Base-by-base conservation (phyloP, 2,888 invertebrate genomes). In the Incurvaria masculella region DNA sequence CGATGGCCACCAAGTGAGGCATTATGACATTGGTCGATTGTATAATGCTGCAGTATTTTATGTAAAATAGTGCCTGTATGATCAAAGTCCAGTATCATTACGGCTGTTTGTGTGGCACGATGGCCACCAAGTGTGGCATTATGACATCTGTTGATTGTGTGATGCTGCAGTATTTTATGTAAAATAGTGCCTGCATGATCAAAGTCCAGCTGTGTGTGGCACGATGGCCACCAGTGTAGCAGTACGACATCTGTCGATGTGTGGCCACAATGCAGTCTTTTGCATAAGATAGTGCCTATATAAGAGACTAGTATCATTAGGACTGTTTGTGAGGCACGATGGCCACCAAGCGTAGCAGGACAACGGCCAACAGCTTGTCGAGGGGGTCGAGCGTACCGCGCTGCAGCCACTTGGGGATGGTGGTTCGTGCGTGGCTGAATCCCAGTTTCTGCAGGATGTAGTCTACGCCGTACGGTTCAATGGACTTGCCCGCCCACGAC, bases 171-270 rank as follows among this genome's bases (percentile, higher is more conserved):
- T 95, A 98, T 99, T 76, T 99, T 99, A 49, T 98, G 99, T 65
- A 99, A 98, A 48, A 98, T 99, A 55, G 94, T 95, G 55, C 97
- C 84, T 11, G 98, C 97, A 74, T 99, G 98, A 50, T 93, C 89
- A 71, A 99, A 98, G 43, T 97, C 97, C 41, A 99, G 81, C 74
- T 97, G n/a, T 97, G 76, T 97, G 96, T 45, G 99, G 83, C 62
- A 99, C 97, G 71, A 96, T 97, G 79, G 99, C 98, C 52, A 98
- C 94, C n/a, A n/a, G n/a, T n/a, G n/a, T n/a, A n/a, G n/a, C n/a
- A n/a, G n/a, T n/a, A n/a, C n/a, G n/a, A n/a, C n/a, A n/a, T n/a
- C n/a, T n/a, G n/a, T n/a, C n/a, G n/a, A n/a, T n/a, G n/a, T n/a
- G n/a, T n/a, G n/a, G n/a, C n/a, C n/a, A n/a, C n/a, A n/a, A n/a